These are phyloP conservation scores for Micrasema minimum DNA, from an alignment of 1,140 invertebrate species.

Conservation along the genomic window DNA sequence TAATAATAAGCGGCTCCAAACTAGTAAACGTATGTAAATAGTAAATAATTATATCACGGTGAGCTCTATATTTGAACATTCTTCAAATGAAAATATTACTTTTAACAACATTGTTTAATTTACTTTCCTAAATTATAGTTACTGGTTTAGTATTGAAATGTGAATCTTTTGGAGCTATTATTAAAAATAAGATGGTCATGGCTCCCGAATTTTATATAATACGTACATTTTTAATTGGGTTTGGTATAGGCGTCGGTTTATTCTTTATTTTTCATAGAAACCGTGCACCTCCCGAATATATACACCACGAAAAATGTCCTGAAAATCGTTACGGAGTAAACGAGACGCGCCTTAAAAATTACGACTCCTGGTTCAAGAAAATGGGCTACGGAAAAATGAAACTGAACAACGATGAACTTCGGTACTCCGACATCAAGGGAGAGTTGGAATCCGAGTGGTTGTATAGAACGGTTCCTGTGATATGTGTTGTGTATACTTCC, in stretches of 20 bases:
- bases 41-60: too few species aligned
- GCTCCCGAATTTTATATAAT: slow-evolving; percentile 36
- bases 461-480: slow-evolving; percentile 19
- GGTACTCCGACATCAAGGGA: slow-evolving; percentile 15
- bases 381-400: slow-evolving; percentile 9
- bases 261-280: slow-evolving; percentile 9
- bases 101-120: too few species aligned
- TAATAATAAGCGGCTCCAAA: too few species aligned
- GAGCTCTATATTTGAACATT: too few species aligned
- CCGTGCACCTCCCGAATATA: not conserved
- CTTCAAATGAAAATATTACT: too few species aligned
- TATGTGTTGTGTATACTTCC: slow-evolving; percentile 45
- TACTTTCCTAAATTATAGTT: too few species aligned
- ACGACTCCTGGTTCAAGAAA: slow-evolving; percentile 31
- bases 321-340: slow-evolving; percentile 15
- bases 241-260: slow-evolving; percentile 32
- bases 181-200: slow-evolving; percentile 9
- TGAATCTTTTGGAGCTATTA: too few species aligned
- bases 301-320: slow-evolving; percentile 6
- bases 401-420: slow-evolving; percentile 41
- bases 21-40: too few species aligned
- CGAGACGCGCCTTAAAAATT: slow-evolving; percentile 5
- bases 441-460: slow-evolving; percentile 39
- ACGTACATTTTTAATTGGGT: slow-evolving; percentile 38
- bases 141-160: too few species aligned